These are phyloP conservation scores for Stomatorhinus walkeri DNA, from an alignment of 2,797 vertebrate genomes.

Conservation along the genomic window DNA sequence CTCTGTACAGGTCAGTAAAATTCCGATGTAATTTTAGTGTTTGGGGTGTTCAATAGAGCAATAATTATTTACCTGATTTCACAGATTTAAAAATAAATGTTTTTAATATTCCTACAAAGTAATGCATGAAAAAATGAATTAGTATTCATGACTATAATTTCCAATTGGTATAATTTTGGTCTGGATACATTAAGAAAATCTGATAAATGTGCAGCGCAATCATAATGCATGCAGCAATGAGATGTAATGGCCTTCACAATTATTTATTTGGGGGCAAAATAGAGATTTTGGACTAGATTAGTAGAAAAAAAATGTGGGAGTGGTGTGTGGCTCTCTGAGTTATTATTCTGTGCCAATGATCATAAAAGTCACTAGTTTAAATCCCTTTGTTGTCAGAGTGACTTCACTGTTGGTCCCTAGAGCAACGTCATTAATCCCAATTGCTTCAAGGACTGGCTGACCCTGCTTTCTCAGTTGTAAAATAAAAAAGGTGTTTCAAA, in stretches of 20 bases:
- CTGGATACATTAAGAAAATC: background rate
- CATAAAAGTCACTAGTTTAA: background rate
- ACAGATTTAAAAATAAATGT: background rate
- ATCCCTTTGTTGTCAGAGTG: background rate
- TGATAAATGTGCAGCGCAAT: background rate
- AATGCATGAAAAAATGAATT: background rate
- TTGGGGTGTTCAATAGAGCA: background rate
- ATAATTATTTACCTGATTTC: background rate
- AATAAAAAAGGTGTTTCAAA: background rate
- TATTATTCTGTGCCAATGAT: background rate
- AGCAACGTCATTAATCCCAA: background rate
- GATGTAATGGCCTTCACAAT: background rate
- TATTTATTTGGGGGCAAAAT: background rate
- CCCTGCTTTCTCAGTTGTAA: background rate
- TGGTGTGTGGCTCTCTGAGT: background rate
- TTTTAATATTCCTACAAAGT: background rate
- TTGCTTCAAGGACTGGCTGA: background rate
- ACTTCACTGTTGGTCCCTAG: background rate
- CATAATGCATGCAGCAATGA: background rate
- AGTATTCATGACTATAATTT: background rate
- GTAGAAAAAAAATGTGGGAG: background rate
- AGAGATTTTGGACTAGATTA: background rate
- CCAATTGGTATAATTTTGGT: background rate
- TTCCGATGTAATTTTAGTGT: background rate
- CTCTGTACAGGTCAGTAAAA: conserved; percentile 24